phyloP scores from a whole-genome alignment of 2,113 vertebrate genomes.

The Amphiprion ocellaris region DNA sequence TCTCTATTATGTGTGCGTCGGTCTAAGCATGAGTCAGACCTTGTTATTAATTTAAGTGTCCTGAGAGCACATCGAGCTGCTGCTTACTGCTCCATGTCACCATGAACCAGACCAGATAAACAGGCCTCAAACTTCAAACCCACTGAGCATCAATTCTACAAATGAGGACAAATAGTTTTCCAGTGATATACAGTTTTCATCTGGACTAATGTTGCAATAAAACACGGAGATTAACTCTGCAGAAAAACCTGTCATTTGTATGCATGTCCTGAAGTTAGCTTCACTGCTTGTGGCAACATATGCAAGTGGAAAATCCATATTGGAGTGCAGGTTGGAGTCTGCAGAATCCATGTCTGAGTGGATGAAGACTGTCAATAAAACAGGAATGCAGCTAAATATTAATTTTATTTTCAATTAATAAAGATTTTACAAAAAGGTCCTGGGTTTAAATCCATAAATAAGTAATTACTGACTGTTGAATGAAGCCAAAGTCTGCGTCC shows the following conservation, averaged over 20 bases:
- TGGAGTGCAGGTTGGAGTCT: no score
- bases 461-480: no score
- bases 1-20: fast-evolving
- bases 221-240: neutral
- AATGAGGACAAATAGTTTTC: neutral
- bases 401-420: no score
- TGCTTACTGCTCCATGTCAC: conserved; percentile 12
- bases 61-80: neutral
- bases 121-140: neutral
- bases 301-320: no score
- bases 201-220: neutral
- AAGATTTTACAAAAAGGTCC: no score
- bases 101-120: neutral
- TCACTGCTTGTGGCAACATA: no score
- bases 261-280: no score
- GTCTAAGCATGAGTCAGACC: conserved; percentile 1
- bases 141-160: neutral
- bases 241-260: neutral
- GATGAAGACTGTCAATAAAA: no score
- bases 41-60: conserved; percentile 16
- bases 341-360: no score
- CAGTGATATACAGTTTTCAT: neutral
- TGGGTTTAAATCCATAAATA: no score
- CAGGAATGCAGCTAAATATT: no score
- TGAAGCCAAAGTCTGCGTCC: no score